Evolutionary conservation across 2,797 vertebrate genomes (phyloP).

Genomic region (Morelia viridis): DNA sequence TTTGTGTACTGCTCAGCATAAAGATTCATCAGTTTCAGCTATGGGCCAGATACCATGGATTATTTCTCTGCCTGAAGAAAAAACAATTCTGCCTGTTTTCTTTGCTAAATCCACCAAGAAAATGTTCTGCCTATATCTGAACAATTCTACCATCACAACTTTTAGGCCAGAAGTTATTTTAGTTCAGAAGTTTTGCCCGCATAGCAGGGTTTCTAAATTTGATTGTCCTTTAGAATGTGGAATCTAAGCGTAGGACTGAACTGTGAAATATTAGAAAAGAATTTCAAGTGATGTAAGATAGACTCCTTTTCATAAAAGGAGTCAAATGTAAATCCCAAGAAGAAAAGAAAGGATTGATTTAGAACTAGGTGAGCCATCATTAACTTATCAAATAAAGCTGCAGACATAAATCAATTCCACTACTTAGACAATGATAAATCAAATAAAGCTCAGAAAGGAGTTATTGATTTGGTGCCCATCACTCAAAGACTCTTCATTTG

Average conservation of each 20-base stretch:
- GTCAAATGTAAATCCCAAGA: constrained; percentile 52
- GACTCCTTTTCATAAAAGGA: constrained; percentile 44
- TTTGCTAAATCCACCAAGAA: too few species aligned
- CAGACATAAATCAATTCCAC: constrained; percentile 75
- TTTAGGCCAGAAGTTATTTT: neutral
- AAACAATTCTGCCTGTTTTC: neutral
- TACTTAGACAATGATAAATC: constrained; percentile 76
- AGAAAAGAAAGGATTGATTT: constrained; percentile 75
- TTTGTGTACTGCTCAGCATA: neutral
- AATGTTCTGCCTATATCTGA: neutral
- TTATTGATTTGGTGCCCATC: constrained; percentile 83
- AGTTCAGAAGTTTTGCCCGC: neutral
- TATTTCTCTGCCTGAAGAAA: neutral
- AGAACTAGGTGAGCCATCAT: constrained; percentile 78
- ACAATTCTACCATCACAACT: neutral
- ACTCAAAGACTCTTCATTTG: constrained; percentile 80
- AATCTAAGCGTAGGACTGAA: constrained; percentile 28
- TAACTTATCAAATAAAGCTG: constrained; percentile 81
- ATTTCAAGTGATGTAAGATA: constrained; percentile 64
- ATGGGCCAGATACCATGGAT: neutral
- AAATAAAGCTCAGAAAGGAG: constrained; percentile 79
- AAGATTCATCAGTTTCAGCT: neutral
- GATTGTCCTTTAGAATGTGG: neutral
- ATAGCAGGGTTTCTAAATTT: neutral
- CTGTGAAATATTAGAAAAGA: constrained; percentile 71